phyloP scores from a whole-genome alignment of 2,797 vertebrate species.

The Myotis myotis region DNA sequence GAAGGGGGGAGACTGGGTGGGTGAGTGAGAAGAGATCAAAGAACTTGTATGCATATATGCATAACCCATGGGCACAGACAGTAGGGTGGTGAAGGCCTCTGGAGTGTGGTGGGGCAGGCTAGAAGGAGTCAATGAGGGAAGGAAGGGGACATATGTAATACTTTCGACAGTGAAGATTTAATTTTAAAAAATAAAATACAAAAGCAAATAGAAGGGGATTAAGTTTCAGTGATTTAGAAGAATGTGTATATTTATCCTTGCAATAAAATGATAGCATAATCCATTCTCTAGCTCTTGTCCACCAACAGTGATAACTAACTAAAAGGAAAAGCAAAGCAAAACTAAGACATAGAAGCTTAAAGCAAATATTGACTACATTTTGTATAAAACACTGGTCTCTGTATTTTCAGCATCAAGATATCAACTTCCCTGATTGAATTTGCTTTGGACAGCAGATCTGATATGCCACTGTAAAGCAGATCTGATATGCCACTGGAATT shows the following conservation, averaged over 20 bases:
- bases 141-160: no score
- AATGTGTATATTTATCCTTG: not conserved
- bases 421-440: not conserved
- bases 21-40: no score
- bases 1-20: no score
- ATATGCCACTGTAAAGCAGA: constrained; percentile 73
- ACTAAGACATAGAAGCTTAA: not conserved
- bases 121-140: no score
- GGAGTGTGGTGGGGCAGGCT: no score
- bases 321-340: not conserved
- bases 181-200: not conserved
- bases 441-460: constrained; percentile 23
- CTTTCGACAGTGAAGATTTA: no score
- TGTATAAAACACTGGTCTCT: not conserved
- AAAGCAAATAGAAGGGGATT: not conserved
- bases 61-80: no score
- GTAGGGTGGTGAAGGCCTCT: no score
- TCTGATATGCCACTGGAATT: constrained; percentile 78
- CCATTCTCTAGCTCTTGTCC: no score
- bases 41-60: no score
- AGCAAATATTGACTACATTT: not conserved
- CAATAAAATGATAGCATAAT: constrained; percentile 7
- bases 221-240: not conserved
- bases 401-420: constrained; percentile 23
- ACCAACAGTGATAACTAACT: not conserved